Evolutionary conservation across 30 jellyfish, hydroid and myxozoan genomes (phyloP), one percentile per base, ranked within the genome.

Genomic region (Aurelia aurita): DNA sequence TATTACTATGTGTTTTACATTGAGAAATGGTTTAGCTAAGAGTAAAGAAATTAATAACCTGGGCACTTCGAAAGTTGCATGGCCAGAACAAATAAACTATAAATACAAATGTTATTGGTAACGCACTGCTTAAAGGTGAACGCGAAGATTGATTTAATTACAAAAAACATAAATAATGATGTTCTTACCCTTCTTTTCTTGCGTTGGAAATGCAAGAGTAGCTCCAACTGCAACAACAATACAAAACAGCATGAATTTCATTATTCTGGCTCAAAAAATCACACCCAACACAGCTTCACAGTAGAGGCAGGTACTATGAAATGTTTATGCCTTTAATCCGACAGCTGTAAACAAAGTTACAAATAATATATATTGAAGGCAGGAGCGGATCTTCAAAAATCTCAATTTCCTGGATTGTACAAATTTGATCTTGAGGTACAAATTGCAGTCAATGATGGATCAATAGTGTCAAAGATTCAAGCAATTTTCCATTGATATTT

Each of bases 281-380:
- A 9, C 16, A 11, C 12, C 23, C 32, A 11, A 70, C 20, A 19
- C 22, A 45, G 35, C 71, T 47, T 51, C 16, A 72, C 46, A 20
- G 27, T 32, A 7, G n/a, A 20, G 29, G 62, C 65, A 72, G 65
- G 84, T 72, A 44, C 27, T 28, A n/a, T 20, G 57, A 51, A 53
- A 46, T 72, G 84, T 72, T 72, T 72, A 47, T 58, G 71, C 54
- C 15, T 72, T n/a, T 13, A 45, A 45, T 46, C 54, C 39, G 22
- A 21, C 54, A 31, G 21, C 61, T 44, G 35, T n/a, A 72, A 49
- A 25, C 53, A 6, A 49, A 72, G 29, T 69, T 39, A 58, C 84
- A 44, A 72, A 72, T 31, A 72, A 49, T 32, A 39, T 39, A 39
- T 39, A 39, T 45, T 29, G 9, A 43, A 32, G 20, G 23, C n/a